These are phyloP conservation scores for Hemithea aestivaria DNA, from an alignment of 2,888 invertebrate species.

Conservation along the genomic window DNA sequence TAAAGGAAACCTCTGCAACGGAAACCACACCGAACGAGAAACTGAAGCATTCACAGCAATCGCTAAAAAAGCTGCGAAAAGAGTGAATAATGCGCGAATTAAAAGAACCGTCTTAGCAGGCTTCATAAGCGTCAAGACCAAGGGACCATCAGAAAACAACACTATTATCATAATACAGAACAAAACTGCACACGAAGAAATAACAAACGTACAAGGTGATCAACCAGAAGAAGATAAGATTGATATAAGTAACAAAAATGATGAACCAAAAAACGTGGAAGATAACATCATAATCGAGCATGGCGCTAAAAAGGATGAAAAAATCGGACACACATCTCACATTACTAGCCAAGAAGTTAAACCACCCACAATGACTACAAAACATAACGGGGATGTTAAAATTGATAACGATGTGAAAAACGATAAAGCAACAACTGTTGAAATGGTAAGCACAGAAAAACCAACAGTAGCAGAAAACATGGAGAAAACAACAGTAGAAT, in stretches of 20 bases:
- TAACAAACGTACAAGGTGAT: constrained; percentile 14
- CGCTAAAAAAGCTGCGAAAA: constrained; percentile 35
- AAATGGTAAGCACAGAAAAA: neutral
- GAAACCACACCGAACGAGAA: constrained; percentile 56
- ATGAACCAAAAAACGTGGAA: constrained; percentile 3
- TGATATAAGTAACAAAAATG: constrained; percentile 6
- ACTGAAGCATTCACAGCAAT: constrained; percentile 52
- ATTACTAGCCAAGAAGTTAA: too few relatives aligned
- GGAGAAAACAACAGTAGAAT: neutral
- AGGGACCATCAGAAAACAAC: constrained; percentile 11
- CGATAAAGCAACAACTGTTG: constrained; percentile 9
- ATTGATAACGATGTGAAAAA: constrained; percentile 10
- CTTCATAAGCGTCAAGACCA: constrained; percentile 27
- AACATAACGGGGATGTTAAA: too few relatives aligned
- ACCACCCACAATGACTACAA: neutral
- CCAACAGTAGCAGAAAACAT: neutral
- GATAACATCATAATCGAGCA: constrained; percentile 10
- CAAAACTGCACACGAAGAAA: constrained; percentile 7
- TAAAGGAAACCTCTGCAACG: constrained; percentile 66
- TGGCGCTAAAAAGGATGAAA: constrained; percentile 4
- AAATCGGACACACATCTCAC: too few relatives aligned
- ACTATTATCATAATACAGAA: constrained; percentile 17
- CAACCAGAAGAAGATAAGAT: constrained; percentile 17
- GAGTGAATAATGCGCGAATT: constrained; percentile 15
- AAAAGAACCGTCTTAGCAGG: constrained; percentile 31